Percentiles rank a stretch among this genome's conserved stretches.
These are phyloP conservation scores for Perizoma affinitatum DNA, from an alignment of 2,888 invertebrate species.

Conservation along the genomic window DNA sequence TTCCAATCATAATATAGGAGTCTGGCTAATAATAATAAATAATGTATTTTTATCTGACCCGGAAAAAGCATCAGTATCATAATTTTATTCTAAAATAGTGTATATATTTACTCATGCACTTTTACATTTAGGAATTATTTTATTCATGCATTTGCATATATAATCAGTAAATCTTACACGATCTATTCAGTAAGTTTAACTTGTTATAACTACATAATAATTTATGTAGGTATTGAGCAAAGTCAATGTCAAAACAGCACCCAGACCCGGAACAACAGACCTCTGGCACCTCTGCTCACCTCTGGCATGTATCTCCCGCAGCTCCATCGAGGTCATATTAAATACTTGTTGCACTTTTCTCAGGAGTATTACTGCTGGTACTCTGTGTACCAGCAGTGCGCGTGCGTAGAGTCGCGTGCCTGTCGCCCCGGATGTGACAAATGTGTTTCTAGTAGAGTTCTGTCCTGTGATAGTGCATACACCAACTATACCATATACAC, in stretches of 20 bases:
- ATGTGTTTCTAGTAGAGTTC: slow-evolving; percentile 68
- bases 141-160: too few relatives aligned
- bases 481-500: too few relatives aligned
- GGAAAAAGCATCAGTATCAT: not conserved
- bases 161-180: too few relatives aligned
- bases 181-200: too few relatives aligned
- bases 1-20: slow-evolving; percentile 3
- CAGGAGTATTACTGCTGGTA: not conserved
- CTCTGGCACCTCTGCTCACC: too few relatives aligned
- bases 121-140: not conserved
- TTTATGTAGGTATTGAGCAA: too few relatives aligned
- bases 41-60: slow-evolving; percentile 12
- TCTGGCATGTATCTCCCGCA: too few relatives aligned
- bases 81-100: not conserved
- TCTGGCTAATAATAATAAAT: slow-evolving; percentile 3
- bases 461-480: slow-evolving; percentile 13
- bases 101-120: not conserved
- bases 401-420: slow-evolving; percentile 63
- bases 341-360: slow-evolving; percentile 13
- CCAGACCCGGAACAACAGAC: too few relatives aligned
- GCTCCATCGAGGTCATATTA: too few relatives aligned
- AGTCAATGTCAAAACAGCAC: too few relatives aligned
- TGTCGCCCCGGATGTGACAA: slow-evolving; percentile 67
- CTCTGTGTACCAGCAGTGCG: slow-evolving; percentile 38
- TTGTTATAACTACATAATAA: too few relatives aligned